Evolutionary conservation across 2,113 vertebrate genomes (phyloP).

Genomic region (Periophthalmus modestus): DNA sequence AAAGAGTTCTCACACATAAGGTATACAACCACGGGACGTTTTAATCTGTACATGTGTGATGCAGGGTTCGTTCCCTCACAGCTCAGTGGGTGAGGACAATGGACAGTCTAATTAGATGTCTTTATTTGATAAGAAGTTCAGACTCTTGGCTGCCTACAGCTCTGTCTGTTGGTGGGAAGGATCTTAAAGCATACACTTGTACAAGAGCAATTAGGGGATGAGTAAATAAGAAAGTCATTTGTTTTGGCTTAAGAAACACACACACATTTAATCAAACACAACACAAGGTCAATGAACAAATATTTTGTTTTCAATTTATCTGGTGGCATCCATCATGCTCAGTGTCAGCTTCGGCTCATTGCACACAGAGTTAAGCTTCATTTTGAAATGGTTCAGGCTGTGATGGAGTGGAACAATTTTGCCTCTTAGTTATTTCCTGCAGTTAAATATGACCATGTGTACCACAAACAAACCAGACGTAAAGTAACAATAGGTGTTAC

Average conservation of each 20-base stretch:
- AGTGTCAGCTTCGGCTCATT: slow-evolving; percentile 25
- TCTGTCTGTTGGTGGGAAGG: slow-evolving; percentile 31
- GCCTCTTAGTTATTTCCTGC: neutral
- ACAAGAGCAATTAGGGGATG: slow-evolving; percentile 20
- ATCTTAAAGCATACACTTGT: slow-evolving; percentile 31
- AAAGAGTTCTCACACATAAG: slow-evolving; percentile 6
- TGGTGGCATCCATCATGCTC: slow-evolving; percentile 32
- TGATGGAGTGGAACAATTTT: slow-evolving; percentile 13
- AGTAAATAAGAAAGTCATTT: slow-evolving; percentile 4
- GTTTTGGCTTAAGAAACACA: slow-evolving; percentile 12
- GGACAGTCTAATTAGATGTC: slow-evolving; percentile 43
- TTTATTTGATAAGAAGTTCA: slow-evolving; percentile 47
- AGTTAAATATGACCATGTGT: slow-evolving; percentile 6
- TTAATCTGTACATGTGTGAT: neutral
- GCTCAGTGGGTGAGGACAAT: slow-evolving; percentile 60
- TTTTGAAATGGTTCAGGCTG: slow-evolving; percentile 34
- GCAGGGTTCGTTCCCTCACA: slow-evolving; percentile 42
- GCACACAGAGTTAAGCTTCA: slow-evolving; percentile 17
- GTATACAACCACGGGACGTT: slow-evolving; percentile 15
- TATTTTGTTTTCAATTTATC: slow-evolving; percentile 69
- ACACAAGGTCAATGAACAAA: slow-evolving; percentile 51
- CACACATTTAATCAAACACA: slow-evolving; percentile 38
- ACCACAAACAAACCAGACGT: neutral
- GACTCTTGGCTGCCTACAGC: slow-evolving; percentile 19
- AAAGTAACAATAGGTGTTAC: neutral